Evolutionary conservation across 2,888 invertebrate genomes (phyloP), one percentile per base, ranked within the genome.

Genomic region (Melanophora roralis): DNA sequence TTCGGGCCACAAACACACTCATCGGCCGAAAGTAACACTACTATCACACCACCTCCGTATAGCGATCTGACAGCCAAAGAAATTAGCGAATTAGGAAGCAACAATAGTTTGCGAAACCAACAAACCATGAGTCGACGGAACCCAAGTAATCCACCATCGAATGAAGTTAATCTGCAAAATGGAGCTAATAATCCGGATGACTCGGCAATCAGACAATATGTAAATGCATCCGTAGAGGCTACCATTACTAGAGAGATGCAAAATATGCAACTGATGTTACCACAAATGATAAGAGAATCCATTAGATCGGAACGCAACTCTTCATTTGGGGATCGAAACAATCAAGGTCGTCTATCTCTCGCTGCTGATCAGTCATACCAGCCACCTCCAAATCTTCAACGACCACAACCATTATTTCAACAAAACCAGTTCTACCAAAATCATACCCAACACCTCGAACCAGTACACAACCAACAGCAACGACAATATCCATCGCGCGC

Each of bases 231-330:
- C 4, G 27, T 53, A 2, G 40, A 51, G 16, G 51, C 51, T 2
- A 23, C 51, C 0, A 49, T 49, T 1, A 49, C 51, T 14, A 3
- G 49, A 2, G 19, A 49, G 3, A 1, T 65, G 8, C 49, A 65
- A 21, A 49, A 38, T 4, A 23, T 65, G 21, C 36, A 49, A 3
- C 1, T 49, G 1, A 38, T 65, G 49, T 12, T 65, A 2, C 64
- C 64, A n/a, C 49, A 19, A 12, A 12, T 65, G 1, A 49, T 65
- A n/a, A 49, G 51, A 5, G 49, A 64, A 4, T 65, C n/a, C n/a
- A n/a, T n/a, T n/a, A n/a, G n/a, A n/a, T n/a, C n/a, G n/a, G n/a
- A n/a, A n/a, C n/a, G n/a, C 51, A 0, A 2, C 51, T 4, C 3
- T 14, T 40, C 40, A 0, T n/a, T 40, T 3, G 40, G 14, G 3